A percentile compares a stretch with the other conserved stretches of the same genome.
Evolutionary conservation across 2,113 vertebrate species (phyloP).

Genomic region (Lepus timidus): DNA sequence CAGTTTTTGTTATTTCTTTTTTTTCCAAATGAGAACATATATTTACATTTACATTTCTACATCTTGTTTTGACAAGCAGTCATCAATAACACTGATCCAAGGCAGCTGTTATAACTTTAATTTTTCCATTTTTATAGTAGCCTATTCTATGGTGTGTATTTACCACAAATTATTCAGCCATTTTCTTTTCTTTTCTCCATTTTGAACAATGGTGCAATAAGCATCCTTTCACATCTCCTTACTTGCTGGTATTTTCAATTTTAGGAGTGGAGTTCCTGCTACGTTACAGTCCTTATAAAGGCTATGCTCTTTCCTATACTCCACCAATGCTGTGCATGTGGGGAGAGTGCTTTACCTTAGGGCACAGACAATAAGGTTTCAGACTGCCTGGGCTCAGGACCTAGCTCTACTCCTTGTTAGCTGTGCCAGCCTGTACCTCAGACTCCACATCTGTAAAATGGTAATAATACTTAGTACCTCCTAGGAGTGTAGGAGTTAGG

Average conservation of each 20-base stretch:
- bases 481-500: not conserved
- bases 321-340: not conserved
- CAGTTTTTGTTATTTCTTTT: not conserved
- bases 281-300: not conserved
- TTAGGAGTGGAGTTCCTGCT: not conserved
- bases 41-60: not conserved
- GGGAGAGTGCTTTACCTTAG: not conserved
- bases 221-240: not conserved
- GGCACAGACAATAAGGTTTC: not conserved
- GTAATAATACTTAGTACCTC: not conserved
- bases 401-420: not conserved
- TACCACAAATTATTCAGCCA: not conserved
- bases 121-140: not conserved
- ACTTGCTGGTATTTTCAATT: not conserved
- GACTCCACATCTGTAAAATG: not conserved
- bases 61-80: not conserved
- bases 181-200: not conserved
- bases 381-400: not conserved
- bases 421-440: not conserved
- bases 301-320: not conserved
- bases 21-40: not conserved
- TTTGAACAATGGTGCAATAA: not conserved
- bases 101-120: not conserved
- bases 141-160: not conserved
- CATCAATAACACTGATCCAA: not conserved